A percentile compares a stretch with the other conserved stretches of the same genome.
Evolutionary conservation across 2,113 vertebrate species (phyloP).

Genomic region (Clinocottus analis): DNA sequence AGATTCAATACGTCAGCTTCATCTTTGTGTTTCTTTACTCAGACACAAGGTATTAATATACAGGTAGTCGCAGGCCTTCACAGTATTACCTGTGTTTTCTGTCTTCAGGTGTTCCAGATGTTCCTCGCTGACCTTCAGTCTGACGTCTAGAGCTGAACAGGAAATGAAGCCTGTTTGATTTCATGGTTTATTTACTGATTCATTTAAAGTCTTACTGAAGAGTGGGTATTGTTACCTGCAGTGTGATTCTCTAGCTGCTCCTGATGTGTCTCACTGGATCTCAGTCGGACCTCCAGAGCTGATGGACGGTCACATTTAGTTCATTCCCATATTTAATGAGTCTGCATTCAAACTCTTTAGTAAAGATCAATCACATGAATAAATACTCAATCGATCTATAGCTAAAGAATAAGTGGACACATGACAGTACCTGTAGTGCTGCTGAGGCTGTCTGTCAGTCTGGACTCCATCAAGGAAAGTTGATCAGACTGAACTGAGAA

Average conservation of each 20-base stretch:
- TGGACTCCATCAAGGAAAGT: slow-evolving; percentile 16
- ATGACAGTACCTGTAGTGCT: slow-evolving; percentile 4
- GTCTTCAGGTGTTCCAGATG: slow-evolving; percentile 32
- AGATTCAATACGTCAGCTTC: neutral
- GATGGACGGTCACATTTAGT: too few species aligned
- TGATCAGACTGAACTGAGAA: slow-evolving; percentile 16
- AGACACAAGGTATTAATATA: neutral
- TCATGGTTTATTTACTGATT: neutral
- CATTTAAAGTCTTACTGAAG: neutral
- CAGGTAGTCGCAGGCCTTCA: neutral
- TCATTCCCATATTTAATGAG: too few species aligned
- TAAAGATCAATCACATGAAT: too few species aligned
- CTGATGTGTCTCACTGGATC: slow-evolving; percentile 20
- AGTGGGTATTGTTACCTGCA: neutral
- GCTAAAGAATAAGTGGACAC: too few species aligned
- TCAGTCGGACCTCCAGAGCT: slow-evolving; percentile 35
- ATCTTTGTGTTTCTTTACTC: neutral
- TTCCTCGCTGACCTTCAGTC: slow-evolving; percentile 21
- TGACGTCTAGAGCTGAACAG: slow-evolving; percentile 3
- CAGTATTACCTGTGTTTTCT: slow-evolving; percentile 26
- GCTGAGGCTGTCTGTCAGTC: neutral
- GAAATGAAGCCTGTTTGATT: neutral
- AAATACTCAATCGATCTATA: too few species aligned
- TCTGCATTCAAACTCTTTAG: too few species aligned
- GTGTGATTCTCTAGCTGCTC: slow-evolving; percentile 18